These are phyloP conservation scores for Ophonus ardosiacus DNA, from an alignment of 2,888 invertebrate genomes.

Conservation along the genomic window DNA sequence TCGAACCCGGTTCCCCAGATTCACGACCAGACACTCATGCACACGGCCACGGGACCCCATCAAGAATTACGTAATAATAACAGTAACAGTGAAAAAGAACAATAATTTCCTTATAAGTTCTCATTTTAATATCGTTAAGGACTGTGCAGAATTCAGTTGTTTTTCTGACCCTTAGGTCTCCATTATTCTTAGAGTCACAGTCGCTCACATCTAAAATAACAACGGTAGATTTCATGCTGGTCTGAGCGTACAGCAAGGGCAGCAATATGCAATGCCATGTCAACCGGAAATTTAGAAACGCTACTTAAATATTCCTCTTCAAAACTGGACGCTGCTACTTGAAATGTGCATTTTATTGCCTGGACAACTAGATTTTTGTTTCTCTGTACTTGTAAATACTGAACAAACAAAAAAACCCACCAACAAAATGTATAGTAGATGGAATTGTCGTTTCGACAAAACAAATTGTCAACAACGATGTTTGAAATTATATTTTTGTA, in stretches of 20 bases:
- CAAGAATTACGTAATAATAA: too few relatives aligned
- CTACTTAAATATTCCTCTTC: slow-evolving; percentile 42
- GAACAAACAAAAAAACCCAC: neutral
- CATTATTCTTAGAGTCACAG: slow-evolving; percentile 16
- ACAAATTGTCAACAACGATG: too few relatives aligned
- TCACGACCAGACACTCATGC: too few relatives aligned
- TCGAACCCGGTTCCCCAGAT: too few relatives aligned
- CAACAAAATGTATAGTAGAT: neutral
- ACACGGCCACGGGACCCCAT: too few relatives aligned
- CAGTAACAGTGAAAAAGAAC: too few relatives aligned
- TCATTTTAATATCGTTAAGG: neutral
- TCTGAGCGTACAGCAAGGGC: neutral
- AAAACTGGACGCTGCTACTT: slow-evolving; percentile 17
- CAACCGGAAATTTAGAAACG: slow-evolving; percentile 48
- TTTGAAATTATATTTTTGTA: too few relatives aligned
- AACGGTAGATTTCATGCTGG: slow-evolving; percentile 41
- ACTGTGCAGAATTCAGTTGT: neutral
- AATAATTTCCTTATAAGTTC: too few relatives aligned
- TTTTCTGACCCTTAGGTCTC: neutral
- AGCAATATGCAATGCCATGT: slow-evolving; percentile 15
- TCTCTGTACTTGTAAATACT: slow-evolving; percentile 28
- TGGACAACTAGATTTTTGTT: slow-evolving; percentile 28
- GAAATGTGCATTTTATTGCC: slow-evolving; percentile 44
- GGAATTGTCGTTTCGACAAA: too few relatives aligned
- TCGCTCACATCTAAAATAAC: slow-evolving; percentile 23